These are phyloP conservation scores for Sorex maritimensis DNA, from an alignment of 2,797 vertebrate species.

Conservation along the genomic window DNA sequence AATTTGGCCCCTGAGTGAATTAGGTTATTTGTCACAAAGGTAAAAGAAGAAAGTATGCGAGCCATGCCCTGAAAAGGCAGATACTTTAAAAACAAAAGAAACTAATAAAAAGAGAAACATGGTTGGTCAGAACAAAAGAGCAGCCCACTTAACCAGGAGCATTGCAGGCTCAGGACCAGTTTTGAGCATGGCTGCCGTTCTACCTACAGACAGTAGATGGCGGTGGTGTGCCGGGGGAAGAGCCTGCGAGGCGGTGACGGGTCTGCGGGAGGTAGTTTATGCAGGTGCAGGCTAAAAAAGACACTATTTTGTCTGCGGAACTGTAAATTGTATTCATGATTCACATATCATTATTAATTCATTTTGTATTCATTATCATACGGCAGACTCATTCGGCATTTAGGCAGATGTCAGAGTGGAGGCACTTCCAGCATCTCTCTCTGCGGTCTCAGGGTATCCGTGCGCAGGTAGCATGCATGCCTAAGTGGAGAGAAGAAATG, in stretches of 20 bases:
- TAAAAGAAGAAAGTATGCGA: not conserved
- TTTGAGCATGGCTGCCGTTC: constrained; percentile 73
- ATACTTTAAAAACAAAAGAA: constrained; percentile 22
- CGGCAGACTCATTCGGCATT: constrained; percentile 85
- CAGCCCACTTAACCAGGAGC: not conserved
- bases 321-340: constrained; percentile 86
- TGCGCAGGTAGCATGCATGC: constrained; percentile 47
- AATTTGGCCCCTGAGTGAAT: constrained; percentile 63
- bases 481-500: constrained; percentile 71
- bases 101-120: not conserved
- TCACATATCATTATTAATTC: constrained; percentile 85
- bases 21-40: constrained; percentile 43
- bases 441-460: constrained; percentile 41
- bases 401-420: constrained; percentile 83
- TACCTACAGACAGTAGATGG: constrained; percentile 86
- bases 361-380: constrained; percentile 87
- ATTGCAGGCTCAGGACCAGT: not conserved
- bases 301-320: constrained; percentile 82
- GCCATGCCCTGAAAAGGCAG: not conserved
- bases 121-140: not conserved
- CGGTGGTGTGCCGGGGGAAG: constrained; percentile 84
- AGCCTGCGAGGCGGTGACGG: constrained; percentile 23
- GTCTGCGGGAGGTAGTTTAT: constrained; percentile 62
- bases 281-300: constrained; percentile 80
- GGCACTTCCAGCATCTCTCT: constrained; percentile 63